Evolutionary conservation across 2,888 invertebrate species (phyloP).

Genomic region (Plagodis dolabraria): DNA sequence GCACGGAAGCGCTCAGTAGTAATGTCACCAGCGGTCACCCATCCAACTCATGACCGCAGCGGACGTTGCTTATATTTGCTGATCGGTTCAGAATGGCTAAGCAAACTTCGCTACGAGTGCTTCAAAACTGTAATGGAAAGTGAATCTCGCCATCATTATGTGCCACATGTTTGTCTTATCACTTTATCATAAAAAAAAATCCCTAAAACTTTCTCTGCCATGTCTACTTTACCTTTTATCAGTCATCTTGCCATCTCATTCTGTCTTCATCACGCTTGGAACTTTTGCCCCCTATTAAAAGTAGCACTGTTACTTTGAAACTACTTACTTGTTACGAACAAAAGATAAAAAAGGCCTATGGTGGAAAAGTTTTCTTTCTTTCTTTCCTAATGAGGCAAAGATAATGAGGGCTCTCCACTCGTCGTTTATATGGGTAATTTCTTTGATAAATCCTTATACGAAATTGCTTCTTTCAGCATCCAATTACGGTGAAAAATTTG

Average conservation of each 20-base stretch:
- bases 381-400: conserved; percentile 19
- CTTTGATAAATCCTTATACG: conserved; percentile 27
- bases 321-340: conserved; percentile 17
- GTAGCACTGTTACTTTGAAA: conserved; percentile 22
- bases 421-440: conserved; percentile 28
- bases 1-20: too few relatives aligned
- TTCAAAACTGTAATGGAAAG: too few relatives aligned
- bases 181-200: too few relatives aligned
- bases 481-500: conserved; percentile 23
- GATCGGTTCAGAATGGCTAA: too few relatives aligned
- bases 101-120: too few relatives aligned
- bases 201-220: too few relatives aligned
- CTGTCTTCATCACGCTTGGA: conserved; percentile 20
- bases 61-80: too few relatives aligned
- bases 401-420: conserved; percentile 19
- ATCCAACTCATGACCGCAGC: too few relatives aligned
- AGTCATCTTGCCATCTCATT: conserved; percentile 1
- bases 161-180: too few relatives aligned
- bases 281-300: conserved; percentile 20
- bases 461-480: conserved; percentile 18
- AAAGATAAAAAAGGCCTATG: conserved; percentile 22
- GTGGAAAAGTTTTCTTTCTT: conserved; percentile 5
- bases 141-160: too few relatives aligned
- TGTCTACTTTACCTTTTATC: conserved; percentile 1
- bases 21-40: too few relatives aligned